These are phyloP conservation scores for Cephalopterus ornatus DNA, from an alignment of 2,113 vertebrate species.

Conservation along the genomic window DNA sequence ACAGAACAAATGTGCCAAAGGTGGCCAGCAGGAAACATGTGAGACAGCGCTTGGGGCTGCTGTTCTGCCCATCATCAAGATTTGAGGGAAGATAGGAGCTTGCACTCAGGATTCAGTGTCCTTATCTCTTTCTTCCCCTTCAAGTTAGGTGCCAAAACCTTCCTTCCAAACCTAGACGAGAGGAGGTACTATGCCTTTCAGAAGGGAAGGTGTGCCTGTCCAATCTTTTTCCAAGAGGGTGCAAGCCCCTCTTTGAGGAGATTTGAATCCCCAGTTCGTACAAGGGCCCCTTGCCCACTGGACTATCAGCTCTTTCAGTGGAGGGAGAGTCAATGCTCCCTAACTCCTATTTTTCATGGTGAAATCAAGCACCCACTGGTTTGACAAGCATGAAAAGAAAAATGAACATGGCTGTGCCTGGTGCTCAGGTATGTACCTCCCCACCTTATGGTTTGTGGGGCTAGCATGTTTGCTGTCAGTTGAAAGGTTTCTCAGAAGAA, in stretches of 20 bases:
- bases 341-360: neutral
- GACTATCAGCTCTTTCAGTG: neutral
- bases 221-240: neutral
- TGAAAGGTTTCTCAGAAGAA: neutral
- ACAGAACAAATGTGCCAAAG: neutral
- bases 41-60: neutral
- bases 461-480: neutral
- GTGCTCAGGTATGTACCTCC: neutral
- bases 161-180: neutral
- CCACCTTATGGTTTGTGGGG: accelerated
- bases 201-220: neutral
- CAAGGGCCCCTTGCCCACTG: neutral
- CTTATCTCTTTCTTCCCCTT: neutral
- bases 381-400: neutral
- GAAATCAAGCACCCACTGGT: neutral
- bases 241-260: neutral
- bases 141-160: neutral
- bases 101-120: neutral
- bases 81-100: neutral
- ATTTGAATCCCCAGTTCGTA: neutral
- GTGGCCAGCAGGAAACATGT: neutral
- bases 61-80: neutral
- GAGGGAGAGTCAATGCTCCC: neutral
- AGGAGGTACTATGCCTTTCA: neutral
- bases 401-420: neutral